Conservation (phyloP, 2,888 invertebrate species). For the Labia minor region DNA sequence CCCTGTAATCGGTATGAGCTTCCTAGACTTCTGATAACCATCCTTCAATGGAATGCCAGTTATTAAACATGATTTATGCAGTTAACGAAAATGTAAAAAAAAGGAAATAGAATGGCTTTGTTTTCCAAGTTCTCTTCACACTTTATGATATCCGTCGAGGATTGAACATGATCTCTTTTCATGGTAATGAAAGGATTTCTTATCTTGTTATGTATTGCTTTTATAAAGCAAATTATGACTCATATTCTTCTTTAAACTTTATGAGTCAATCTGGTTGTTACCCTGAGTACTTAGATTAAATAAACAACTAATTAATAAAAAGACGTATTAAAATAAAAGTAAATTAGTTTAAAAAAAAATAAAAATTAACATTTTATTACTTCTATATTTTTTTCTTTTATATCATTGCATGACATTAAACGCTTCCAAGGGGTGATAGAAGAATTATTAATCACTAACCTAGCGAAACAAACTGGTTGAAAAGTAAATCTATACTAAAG, state of each 20-base stretch:
- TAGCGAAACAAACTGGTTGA: no score
- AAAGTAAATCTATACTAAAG: no score
- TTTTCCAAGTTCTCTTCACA: neutral
- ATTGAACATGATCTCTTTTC: neutral
- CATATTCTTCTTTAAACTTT: neutral
- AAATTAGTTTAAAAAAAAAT: no score
- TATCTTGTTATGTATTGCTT: conserved; percentile 3
- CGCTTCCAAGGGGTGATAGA: no score
- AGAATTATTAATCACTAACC: no score
- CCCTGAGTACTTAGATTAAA: neutral
- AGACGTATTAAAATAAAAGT: no score
- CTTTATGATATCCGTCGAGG: neutral
- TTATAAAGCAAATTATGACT: neutral
- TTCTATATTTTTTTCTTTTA: no score
- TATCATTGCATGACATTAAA: no score
- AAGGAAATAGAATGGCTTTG: neutral
- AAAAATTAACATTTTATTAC: no score
- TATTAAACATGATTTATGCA: neutral
- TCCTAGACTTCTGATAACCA: neutral
- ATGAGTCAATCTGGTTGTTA: neutral
- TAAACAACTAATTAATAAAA: neutral
- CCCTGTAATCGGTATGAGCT: no score
- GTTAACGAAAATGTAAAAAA: neutral
- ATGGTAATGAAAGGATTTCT: neutral
- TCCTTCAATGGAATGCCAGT: neutral